Base-by-base conservation (phyloP, 2,797 vertebrate species). In the Fistularia commersonii region DNA sequence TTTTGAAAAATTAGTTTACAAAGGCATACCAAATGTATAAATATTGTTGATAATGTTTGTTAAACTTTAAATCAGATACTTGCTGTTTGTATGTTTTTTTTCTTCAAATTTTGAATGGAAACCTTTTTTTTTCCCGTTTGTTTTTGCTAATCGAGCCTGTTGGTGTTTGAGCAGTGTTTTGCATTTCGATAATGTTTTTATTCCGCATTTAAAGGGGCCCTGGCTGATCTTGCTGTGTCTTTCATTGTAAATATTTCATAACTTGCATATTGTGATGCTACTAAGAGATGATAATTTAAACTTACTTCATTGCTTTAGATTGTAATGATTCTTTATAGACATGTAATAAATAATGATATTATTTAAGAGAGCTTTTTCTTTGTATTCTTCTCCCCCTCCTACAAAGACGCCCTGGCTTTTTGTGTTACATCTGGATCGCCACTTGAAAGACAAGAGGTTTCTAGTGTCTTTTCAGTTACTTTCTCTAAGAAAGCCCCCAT, bases 11-110 rank as follows among this genome's bases (percentile, higher is more conserved):
- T 94, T 95, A 94, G 94, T 98, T 98, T 96, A 97, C 95, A 94
- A 91, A 93, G 92, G 89, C 79, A 87, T 96, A 98, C 95, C 94
- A 97, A 96, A 96, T 94, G 92, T 96, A 91, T 93, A 95, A 93
- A 93, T 90, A 84, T 68, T 85, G 77, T 89, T 89, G 88, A 92
- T 93, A 93, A 84, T 86, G 89, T 93, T 96, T 95, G 91, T 93
- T 91, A 91, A 93, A 91, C 82, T 77, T 86, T 6, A 12, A 86
- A 83, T 23, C 23, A 77, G 80, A 31, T 15, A 37, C 10, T 91
- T 90, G 91, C 90, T 92, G 90, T 93, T 94, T 95, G 93, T 92
- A 93, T 80, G 87, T 78, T 80, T 80, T 89, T 92, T 90, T 92
- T 72, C 68, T 92, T 90, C 91, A 87, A 91, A 92, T 86, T 92